These are phyloP conservation scores for Porites evermanni DNA, from an alignment of 92 coral and sea anemone genomes.

Conservation along the genomic window DNA sequence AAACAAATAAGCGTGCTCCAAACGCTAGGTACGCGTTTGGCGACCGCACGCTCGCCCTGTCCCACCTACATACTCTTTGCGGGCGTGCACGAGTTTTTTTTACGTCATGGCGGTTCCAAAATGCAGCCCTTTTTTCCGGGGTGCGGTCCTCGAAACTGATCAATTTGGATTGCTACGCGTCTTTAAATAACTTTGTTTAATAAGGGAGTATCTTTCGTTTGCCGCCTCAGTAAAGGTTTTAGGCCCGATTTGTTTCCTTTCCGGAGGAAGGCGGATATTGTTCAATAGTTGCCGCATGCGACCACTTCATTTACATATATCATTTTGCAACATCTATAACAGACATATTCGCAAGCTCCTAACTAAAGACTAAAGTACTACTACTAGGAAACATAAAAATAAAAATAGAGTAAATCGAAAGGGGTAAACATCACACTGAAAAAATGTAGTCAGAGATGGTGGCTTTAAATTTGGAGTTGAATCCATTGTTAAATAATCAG, in stretches of 20 bases:
- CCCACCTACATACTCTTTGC: background rate
- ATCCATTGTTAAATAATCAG: too few relatives aligned
- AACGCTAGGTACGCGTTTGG: constrained; percentile 3
- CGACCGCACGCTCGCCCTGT: too few relatives aligned
- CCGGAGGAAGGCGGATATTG: constrained; percentile 14
- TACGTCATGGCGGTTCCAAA: constrained; percentile 12
- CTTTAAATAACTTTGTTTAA: background rate
- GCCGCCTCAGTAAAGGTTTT: constrained; percentile 3
- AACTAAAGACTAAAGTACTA: too few relatives aligned
- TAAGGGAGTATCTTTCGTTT: background rate
- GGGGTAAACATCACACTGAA: too few relatives aligned
- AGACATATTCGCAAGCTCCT: too few relatives aligned
- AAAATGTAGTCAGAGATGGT: too few relatives aligned
- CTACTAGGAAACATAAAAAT: too few relatives aligned
- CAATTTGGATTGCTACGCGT: background rate
- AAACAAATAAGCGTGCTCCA: background rate
- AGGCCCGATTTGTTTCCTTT: background rate
- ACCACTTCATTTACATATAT: too few relatives aligned
- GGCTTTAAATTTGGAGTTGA: too few relatives aligned
- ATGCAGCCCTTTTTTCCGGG: constrained; percentile 14
- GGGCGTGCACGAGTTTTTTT: constrained; percentile 4
- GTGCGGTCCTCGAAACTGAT: background rate
- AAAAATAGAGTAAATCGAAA: too few relatives aligned
- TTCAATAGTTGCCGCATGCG: too few relatives aligned
- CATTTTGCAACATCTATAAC: too few relatives aligned